Conservation (phyloP, 1,140 invertebrate genomes). For the Thrips palmi region DNA sequence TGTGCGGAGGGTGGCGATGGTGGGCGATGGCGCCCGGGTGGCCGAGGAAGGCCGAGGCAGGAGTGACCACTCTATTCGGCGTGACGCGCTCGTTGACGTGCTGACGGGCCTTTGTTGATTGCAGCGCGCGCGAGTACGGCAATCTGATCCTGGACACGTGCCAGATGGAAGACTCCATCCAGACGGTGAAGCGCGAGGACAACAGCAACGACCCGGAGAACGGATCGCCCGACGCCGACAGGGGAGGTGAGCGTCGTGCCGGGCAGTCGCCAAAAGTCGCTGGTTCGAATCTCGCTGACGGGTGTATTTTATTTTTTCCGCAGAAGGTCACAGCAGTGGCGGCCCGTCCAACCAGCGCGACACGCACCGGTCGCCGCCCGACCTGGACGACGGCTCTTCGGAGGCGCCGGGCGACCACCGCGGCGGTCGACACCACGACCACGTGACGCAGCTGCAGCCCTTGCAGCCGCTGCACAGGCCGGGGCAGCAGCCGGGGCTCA, state of each 20-base stretch:
- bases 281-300: neutral
- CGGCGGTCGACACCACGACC: conserved; percentile 30
- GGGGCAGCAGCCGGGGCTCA: conserved; percentile 13
- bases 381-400: conserved; percentile 31
- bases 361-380: conserved; percentile 29
- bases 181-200: conserved; percentile 53
- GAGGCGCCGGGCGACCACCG: conserved; percentile 32
- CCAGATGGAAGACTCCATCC: conserved; percentile 52
- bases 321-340: conserved; percentile 35
- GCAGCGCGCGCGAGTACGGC: conserved; percentile 76
- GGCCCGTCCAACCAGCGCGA: conserved; percentile 31
- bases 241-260: conserved; percentile 33
- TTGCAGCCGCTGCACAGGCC: too few species aligned
- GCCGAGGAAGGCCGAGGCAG: too few species aligned
- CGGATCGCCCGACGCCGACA: conserved; percentile 67
- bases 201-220: conserved; percentile 58
- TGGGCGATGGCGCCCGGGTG: too few species aligned
- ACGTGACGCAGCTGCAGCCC: conserved; percentile 29
- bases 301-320: conserved; percentile 11
- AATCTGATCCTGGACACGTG: conserved; percentile 84
- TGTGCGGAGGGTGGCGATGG: too few species aligned
- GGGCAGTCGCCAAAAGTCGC: neutral
- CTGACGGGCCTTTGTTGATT: too few species aligned
- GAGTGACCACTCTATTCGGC: too few species aligned
- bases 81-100: neutral